Evolutionary conservation across 1,140 invertebrate species (phyloP), one percentile per base, ranked within the genome.

Genomic region (Drosophila varians): DNA sequence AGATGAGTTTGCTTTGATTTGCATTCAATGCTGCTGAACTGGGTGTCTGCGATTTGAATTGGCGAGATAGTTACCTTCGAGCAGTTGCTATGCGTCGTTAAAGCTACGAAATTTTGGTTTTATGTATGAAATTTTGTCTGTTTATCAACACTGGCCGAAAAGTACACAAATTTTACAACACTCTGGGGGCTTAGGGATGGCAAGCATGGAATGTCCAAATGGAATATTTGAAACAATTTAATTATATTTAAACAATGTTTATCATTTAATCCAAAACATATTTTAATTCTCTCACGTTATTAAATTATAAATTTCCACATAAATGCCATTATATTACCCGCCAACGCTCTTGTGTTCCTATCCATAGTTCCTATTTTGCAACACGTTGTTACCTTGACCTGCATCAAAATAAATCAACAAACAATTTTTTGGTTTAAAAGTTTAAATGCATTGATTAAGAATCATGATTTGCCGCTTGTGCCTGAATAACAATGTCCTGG

Each of bases 401-500:
- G 14, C 34, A 34, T 25, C 19, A 48, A 53, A 64, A 40, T 66
- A 46, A 66, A 62, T 42, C 62, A 64, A 64, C 61, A 61, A 60
- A 21, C 2, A 9, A n/a, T 16, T 19, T 62, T 11, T 64, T 64
- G 36, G 18, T 65, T 64, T 8, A 12, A 57, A 47, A 19, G 4
- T 31, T 54, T 53, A 19, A 70, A 60, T 82, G 65, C 34, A 45
- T 64, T 60, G 43, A 70, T 42, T 21, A 45, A 11, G 18, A 42
- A 78, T 31, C 36, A 91, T 91, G 90, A 90, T 91, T 66, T 91
- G 90, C 74, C 77, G 90, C 12, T 47, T 91, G 77, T 91, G 90
- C 57, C 74, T 91, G 2, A 83, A 3, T 42, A 42, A 90, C 38
- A 77, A 60, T 53, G 71, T 62, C 18, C 61, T 49, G 31, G 80